Conservation (phyloP, 1,140 invertebrate species). For the Mizuhopecten yessoensis region DNA sequence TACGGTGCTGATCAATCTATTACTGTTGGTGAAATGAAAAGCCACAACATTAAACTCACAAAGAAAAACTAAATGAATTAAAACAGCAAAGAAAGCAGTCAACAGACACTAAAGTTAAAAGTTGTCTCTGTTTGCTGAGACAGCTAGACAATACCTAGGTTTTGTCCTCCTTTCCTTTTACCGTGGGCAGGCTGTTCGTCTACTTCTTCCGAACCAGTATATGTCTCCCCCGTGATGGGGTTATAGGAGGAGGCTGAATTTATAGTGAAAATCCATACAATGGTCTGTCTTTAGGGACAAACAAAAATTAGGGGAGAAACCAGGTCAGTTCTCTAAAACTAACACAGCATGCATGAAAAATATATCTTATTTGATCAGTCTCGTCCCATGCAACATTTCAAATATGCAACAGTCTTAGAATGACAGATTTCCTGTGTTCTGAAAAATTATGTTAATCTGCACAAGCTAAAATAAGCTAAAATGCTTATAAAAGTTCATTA, state of each 20-base stretch:
- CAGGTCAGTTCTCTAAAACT: not conserved
- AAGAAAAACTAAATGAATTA: conserved; percentile 8
- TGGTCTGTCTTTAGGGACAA: conserved; percentile 36
- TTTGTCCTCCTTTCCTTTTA: conserved; percentile 16
- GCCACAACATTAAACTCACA: not conserved
- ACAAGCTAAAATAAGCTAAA: no score
- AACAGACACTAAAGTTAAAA: not conserved
- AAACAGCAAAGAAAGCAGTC: conserved; percentile 3
- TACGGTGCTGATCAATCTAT: not conserved
- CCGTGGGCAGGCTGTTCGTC: not conserved
- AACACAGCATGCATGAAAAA: not conserved
- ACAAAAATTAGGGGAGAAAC: conserved; percentile 31
- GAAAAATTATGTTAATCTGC: not conserved
- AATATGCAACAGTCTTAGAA: not conserved
- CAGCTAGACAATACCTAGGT: conserved; percentile 1
- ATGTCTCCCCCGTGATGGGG: conserved; percentile 58
- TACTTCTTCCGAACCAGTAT: conserved; percentile 52
- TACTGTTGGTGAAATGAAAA: not conserved
- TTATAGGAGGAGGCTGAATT: conserved; percentile 63
- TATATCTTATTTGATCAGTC: no score
- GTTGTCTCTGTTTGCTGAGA: not conserved
- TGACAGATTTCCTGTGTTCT: not conserved
- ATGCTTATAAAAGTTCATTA: no score
- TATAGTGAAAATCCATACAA: conserved; percentile 23
- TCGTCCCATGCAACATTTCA: conserved; percentile 11